These are phyloP conservation scores for Xenus cinereus DNA, from an alignment of 2,113 vertebrate genomes.

Conservation along the genomic window DNA sequence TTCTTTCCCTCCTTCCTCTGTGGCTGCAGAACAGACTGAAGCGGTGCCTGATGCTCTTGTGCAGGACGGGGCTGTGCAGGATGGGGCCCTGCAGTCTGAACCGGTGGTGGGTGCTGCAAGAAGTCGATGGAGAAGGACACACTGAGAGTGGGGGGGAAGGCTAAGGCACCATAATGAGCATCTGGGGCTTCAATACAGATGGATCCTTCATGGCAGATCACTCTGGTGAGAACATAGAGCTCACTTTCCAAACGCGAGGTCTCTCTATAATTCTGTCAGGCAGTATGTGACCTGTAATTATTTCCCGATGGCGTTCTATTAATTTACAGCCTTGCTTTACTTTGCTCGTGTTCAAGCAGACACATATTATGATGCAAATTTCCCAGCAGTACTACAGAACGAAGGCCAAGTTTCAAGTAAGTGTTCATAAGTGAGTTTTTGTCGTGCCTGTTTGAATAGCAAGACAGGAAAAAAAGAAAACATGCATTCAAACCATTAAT, in stretches of 20 bases:
- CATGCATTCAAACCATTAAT: background rate
- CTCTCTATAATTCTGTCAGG: background rate
- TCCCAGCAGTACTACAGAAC: background rate
- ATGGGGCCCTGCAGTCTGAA: background rate
- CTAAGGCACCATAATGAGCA: background rate
- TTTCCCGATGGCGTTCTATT: background rate
- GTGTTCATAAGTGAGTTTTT: background rate
- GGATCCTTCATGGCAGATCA: background rate
- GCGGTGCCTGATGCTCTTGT: background rate
- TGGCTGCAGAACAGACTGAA: background rate
- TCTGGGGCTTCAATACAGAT: accelerated
- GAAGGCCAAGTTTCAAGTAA: background rate
- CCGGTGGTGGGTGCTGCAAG: background rate
- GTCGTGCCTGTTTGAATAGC: background rate
- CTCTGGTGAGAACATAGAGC: background rate
- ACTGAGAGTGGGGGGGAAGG: background rate
- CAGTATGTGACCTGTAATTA: constrained; percentile 11
- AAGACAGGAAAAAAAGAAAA: background rate
- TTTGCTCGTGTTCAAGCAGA: background rate
- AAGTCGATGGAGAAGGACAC: background rate
- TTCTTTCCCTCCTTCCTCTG: background rate
- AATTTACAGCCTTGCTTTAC: background rate
- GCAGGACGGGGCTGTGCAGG: too few relatives aligned
- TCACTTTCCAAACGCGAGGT: background rate
- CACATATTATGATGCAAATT: background rate